Evolutionary conservation across 2,888 invertebrate species (phyloP).

Genomic region (Hirtodrosophila histrioides): DNA sequence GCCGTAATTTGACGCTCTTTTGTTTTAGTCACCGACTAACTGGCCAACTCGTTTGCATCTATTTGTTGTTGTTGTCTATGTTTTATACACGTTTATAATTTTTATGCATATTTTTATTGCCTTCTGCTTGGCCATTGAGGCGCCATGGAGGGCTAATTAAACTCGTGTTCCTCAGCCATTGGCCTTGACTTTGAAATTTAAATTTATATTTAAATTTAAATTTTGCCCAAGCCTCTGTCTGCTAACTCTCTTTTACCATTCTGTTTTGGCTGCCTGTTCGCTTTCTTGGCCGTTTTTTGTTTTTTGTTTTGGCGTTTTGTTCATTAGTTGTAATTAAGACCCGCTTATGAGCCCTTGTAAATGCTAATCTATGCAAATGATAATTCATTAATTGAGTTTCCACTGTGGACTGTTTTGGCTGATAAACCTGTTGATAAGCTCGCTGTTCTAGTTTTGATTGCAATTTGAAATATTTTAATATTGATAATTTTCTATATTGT

Average conservation of each 20-base stretch:
- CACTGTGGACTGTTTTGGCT: conserved; percentile 1
- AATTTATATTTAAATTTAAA: conserved; percentile 6
- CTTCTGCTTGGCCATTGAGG: conserved; percentile 27
- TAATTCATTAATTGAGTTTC: conserved; percentile 45
- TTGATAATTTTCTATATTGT: background rate
- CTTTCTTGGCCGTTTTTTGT: conserved; percentile 33
- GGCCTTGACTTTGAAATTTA: conserved; percentile 68
- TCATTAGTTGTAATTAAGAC: conserved; percentile 50
- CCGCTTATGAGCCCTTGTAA: conserved; percentile 34
- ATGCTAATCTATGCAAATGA: conserved; percentile 30
- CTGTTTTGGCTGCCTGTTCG: conserved; percentile 29
- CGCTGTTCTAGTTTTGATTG: conserved; percentile 22
- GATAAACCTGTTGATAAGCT: conserved; percentile 3
- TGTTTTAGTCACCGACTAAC: conserved; percentile 12
- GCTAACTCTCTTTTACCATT: conserved; percentile 11
- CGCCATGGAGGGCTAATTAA: conserved; percentile 45
- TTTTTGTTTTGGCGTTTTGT: conserved; percentile 33
- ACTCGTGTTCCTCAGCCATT: conserved; percentile 2
- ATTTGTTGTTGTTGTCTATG: background rate
- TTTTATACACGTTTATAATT: conserved; percentile 1
- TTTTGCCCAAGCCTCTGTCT: conserved; percentile 15
- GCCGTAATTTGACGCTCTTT: conserved; percentile 14
- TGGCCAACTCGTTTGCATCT: conserved; percentile 21
- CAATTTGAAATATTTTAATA: conserved; percentile 6
- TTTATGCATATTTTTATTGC: conserved; percentile 31